Base-by-base conservation (phyloP, 2,113 vertebrate genomes). In the Ameiurus melas region DNA sequence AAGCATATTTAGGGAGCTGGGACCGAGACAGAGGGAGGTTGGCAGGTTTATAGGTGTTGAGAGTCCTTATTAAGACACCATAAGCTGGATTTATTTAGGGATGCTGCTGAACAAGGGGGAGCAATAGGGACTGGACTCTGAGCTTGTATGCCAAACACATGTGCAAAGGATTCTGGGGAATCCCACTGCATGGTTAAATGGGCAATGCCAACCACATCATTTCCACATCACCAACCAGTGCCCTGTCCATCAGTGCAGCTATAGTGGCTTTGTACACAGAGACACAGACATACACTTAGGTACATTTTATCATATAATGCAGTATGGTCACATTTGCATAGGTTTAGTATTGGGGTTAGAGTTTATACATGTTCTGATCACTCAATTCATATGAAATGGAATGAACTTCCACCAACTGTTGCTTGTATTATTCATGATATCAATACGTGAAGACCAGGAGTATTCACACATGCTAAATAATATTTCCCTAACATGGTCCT, bases 81-180 rank as follows among this genome's bases (percentile, higher is more conserved):
- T 84, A 86, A 80, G 62, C 53, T 51, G 87, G 60, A 75, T 58
- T 90, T 88, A 82, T 51, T 82, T 77, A 33, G 77, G 64, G 57
- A 70, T 78, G 75, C 75, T 85, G 89, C 85, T 75, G 75, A 89
- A 78, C 75, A 62, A 86, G 78, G 71, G 57, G 30, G 58, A 51
- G 77, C 55, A 81, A 57, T 5, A 62, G 68, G 87, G 81, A 79
- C 84, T 86, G 85, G 86, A 86, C 89, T 86, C 79, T 66, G 81
- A 85, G 87, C 87, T 83, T 80, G 89, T 83, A 92, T 89, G 89
- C 89, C 89, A 90, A 91, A 90, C 89, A 89, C 91, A 90, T 91
- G 89, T 92, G 84, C 90, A 89, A 85, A 89, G 91, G 91, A 92
- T 91, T 92, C 85, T 86, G 82, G 39, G 87, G 89, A 92, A 88